These are phyloP conservation scores for Lordiphosa clarofinis DNA, from an alignment of 1,140 invertebrate genomes.

Conservation along the genomic window DNA sequence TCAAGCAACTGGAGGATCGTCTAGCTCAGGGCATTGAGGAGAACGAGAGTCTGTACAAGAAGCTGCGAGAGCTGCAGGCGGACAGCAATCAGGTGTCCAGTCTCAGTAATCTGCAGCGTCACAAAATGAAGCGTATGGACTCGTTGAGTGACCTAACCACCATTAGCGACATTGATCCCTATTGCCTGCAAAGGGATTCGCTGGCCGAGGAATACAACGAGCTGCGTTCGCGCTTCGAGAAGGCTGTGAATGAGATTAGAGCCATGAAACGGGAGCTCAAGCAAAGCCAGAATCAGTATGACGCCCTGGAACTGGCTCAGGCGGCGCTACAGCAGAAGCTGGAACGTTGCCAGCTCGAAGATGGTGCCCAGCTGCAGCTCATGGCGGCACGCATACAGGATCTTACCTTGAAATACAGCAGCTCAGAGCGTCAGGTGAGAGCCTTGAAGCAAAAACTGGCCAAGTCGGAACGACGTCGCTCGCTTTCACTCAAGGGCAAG, in stretches of 20 bases:
- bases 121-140: slow-evolving; percentile 85
- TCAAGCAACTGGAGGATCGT: slow-evolving; percentile 80
- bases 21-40: slow-evolving; percentile 86
- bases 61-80: slow-evolving; percentile 86
- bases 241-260: slow-evolving; percentile 89
- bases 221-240: slow-evolving; percentile 87
- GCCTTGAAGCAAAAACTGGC: slow-evolving; percentile 89
- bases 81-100: slow-evolving; percentile 78
- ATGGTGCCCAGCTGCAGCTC: slow-evolving; percentile 87
- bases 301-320: slow-evolving; percentile 88
- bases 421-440: slow-evolving; percentile 90
- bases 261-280: slow-evolving; percentile 90
- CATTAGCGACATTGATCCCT: slow-evolving; percentile 88
- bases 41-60: slow-evolving; percentile 86
- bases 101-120: slow-evolving; percentile 78
- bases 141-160: slow-evolving; percentile 90
- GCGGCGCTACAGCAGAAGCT: slow-evolving; percentile 87
- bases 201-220: slow-evolving; percentile 90
- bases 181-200: slow-evolving; percentile 87
- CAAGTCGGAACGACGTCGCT: slow-evolving; percentile 89
- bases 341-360: slow-evolving; percentile 84
- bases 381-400: slow-evolving; percentile 93
- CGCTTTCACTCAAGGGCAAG: slow-evolving; percentile 88
- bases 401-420: slow-evolving; percentile 88
- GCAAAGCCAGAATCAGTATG: slow-evolving; percentile 89